Evolutionary conservation across 2,888 invertebrate genomes (phyloP), one percentile per base, ranked within the genome.

Genomic region (Eristalinus sepulchralis): DNA sequence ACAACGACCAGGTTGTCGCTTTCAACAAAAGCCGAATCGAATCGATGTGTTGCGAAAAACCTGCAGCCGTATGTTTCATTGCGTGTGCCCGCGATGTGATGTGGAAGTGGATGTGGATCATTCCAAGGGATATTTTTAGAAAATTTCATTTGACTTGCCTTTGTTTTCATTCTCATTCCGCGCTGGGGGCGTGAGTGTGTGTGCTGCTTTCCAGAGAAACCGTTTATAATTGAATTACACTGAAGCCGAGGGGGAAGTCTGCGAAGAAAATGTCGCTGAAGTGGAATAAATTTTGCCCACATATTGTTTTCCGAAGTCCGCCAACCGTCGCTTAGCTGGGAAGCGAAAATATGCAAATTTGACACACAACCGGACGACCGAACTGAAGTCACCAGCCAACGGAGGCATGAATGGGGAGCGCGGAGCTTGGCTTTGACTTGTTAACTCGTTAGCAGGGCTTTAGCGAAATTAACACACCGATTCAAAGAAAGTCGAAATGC

Each of bases 41-140:
- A 33, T 73, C n/a, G 47, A 39, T 70, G 66, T 17, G 66, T 64
- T 71, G 67, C 53, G 53, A 36, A 59, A 68, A 24, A 55, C 22
- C 31, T 24, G 34, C 70, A 36, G 10, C 27, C 20, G 34, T 63
- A 57, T 57, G 24, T 10, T 55, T 20, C 33, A 13, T 47, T 47
- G 47, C 47, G 47, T 47, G 39, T 39, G 39, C 4, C 10, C 34
- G 34, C n/a, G 47, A 47, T 47, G 8, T 47, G 47, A n/a, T 39
- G 55, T 31, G 22, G 59, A 27, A 27, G 36, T 11, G 34, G 31
- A 34, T 31, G 71, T 27, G 60, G 36, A 36, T 39, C 53, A 55
- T 39, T 27, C 62, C 27, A 63, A 71, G 66, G 22, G 63, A 36
- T 83, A 83, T 83, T 83, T 83, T 83, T 83, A 83, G 83, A 79